Percentiles rank a stretch among this genome's conserved stretches.
These are phyloP conservation scores for Aporrectodea caliginosa DNA, from an alignment of 1,140 invertebrate genomes.

Conservation along the genomic window DNA sequence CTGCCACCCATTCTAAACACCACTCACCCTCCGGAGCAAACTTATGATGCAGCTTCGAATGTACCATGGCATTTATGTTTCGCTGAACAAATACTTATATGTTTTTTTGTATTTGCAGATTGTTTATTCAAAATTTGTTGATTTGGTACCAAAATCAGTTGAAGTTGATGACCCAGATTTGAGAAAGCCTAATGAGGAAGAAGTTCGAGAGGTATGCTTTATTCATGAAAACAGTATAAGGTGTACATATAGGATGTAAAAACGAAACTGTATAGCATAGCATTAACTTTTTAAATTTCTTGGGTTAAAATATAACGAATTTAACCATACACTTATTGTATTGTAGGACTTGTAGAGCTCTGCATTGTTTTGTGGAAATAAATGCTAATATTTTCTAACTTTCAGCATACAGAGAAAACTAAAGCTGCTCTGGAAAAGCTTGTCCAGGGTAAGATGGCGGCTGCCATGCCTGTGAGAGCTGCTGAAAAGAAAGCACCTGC, in stretches of 20 bases:
- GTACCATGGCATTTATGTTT: too few species aligned
- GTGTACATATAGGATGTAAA: too few species aligned
- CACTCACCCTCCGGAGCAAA: too few species aligned
- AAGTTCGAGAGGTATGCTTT: neutral
- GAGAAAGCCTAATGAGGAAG: neutral
- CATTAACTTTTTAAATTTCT: too few species aligned
- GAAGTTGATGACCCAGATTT: constrained; percentile 80
- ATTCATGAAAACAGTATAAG: constrained; percentile 8
- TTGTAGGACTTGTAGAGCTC: too few species aligned
- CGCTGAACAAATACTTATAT: constrained; percentile 15
- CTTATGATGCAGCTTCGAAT: too few species aligned
- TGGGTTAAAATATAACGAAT: too few species aligned
- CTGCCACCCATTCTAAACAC: too few species aligned
- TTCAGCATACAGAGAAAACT: constrained; percentile 54
- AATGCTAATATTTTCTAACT: constrained; percentile 5
- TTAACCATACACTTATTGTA: too few species aligned
- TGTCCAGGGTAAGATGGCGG: constrained; percentile 61
- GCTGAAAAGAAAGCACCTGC: constrained; percentile 86
- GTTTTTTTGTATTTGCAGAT: constrained; percentile 62
- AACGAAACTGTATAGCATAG: too few species aligned
- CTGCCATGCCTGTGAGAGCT: constrained; percentile 85
- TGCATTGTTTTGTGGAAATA: too few species aligned
- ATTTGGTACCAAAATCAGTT: constrained; percentile 89
- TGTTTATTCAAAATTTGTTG: constrained; percentile 90
- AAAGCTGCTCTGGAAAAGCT: constrained; percentile 52